Conservation (phyloP, 1,140 invertebrate species). For the Papilio polyxenes region DNA sequence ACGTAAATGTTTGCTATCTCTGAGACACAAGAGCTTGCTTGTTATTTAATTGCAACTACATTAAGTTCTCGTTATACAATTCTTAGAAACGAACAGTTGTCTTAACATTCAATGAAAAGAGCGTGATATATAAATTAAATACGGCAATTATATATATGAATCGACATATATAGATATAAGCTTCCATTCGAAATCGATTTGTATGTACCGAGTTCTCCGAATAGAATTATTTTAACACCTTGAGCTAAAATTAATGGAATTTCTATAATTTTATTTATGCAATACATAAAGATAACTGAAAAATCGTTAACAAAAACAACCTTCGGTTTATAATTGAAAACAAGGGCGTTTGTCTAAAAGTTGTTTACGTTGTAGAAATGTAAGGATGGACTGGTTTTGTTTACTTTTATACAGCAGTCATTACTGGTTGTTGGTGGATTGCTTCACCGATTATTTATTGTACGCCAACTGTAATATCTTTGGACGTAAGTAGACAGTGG, state of each 20-base stretch:
- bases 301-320: conserved; percentile 2
- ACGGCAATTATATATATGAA: conserved; percentile 29
- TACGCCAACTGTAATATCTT: conserved; percentile 22
- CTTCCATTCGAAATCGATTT: conserved; percentile 31
- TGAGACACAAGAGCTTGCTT: not conserved
- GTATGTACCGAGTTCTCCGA: conserved; percentile 19
- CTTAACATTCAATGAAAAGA: conserved; percentile 17
- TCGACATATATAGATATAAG: conserved; percentile 28
- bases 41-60: conserved; percentile 7
- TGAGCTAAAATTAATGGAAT: conserved; percentile 28
- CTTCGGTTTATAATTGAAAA: conserved; percentile 18
- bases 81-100: conserved; percentile 23
- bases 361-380: conserved; percentile 12
- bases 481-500: conserved; percentile 36
- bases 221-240: conserved; percentile 35
- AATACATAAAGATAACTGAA: conserved; percentile 19
- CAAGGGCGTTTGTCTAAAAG: conserved; percentile 21
- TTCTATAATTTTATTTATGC: conserved; percentile 11
- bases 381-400: conserved; percentile 27
- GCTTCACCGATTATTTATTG: conserved; percentile 36
- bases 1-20: not conserved
- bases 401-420: conserved; percentile 27
- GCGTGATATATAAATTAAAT: conserved; percentile 26
- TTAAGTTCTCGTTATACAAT: conserved; percentile 26
- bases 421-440: conserved; percentile 32